Conservation (phyloP, 2,797 vertebrate genomes). For the Craterocephalus amniculus region DNA sequence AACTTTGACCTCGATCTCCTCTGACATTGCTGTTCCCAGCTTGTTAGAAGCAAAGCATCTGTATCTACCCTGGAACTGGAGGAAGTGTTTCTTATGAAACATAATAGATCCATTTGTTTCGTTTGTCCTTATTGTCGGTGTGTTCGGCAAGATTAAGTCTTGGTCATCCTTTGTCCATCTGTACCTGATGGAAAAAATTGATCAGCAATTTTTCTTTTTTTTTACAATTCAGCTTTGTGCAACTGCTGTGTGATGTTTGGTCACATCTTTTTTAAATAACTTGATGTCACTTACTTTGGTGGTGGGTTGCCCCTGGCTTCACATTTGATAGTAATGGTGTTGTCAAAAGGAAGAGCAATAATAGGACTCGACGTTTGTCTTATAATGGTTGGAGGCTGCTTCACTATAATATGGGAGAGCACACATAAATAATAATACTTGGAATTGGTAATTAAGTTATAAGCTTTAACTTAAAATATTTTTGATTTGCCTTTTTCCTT, state of each 20-base stretch:
- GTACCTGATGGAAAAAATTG: conserved; percentile 82
- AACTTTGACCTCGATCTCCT: conserved; percentile 88
- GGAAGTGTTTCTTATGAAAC: conserved; percentile 83
- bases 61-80: conserved; percentile 88
- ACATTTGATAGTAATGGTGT: conserved; percentile 86
- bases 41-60: conserved; percentile 90
- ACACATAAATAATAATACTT: conserved; percentile 17
- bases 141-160: conserved; percentile 79
- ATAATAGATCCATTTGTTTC: conserved; percentile 85
- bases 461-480: neutral
- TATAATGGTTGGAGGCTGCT: conserved; percentile 91
- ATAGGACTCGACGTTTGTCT: conserved; percentile 80
- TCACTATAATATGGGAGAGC: conserved; percentile 79
- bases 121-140: conserved; percentile 69
- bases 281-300: conserved; percentile 85
- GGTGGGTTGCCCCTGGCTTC: conserved; percentile 92
- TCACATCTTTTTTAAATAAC: neutral
- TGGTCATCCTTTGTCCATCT: conserved; percentile 91
- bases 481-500: neutral
- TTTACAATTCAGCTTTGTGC: neutral
- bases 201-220: neutral
- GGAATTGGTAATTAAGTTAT: neutral
- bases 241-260: neutral
- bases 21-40: conserved; percentile 90
- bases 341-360: conserved; percentile 89